Conservation (phyloP, 2,888 invertebrate species). For the Eumacrocentrus americanus region DNA sequence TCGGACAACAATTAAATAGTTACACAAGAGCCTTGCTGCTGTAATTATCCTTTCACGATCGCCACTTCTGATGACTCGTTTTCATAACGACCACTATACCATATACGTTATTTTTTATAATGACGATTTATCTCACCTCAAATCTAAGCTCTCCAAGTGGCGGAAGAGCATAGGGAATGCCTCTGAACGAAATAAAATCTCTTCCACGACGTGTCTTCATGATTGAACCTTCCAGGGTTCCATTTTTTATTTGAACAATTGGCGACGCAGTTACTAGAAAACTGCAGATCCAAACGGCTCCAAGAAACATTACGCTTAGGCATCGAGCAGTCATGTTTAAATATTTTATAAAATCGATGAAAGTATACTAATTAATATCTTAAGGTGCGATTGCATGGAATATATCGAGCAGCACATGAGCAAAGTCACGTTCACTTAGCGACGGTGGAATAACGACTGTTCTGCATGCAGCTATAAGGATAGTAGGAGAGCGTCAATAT, state of each 20-base stretch:
- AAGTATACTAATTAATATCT: background rate
- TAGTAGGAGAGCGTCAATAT: slow-evolving; percentile 12
- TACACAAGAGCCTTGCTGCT: background rate
- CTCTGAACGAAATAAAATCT: slow-evolving; percentile 67
- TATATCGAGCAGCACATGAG: background rate
- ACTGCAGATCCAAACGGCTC: background rate
- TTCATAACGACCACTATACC: too few relatives aligned
- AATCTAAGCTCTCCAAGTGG: slow-evolving; percentile 68
- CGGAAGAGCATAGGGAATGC: slow-evolving; percentile 68
- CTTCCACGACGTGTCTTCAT: slow-evolving; percentile 65
- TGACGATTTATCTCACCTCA: slow-evolving; percentile 60
- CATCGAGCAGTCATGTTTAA: background rate
- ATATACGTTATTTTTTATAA: background rate
- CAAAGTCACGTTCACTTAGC: slow-evolving; percentile 5
- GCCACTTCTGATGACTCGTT: background rate
- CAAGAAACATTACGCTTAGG: background rate
- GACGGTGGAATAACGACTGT: slow-evolving; percentile 20
- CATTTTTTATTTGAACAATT: slow-evolving; percentile 60
- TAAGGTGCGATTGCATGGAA: background rate
- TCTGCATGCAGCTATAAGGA: slow-evolving; percentile 1
- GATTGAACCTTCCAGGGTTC: slow-evolving; percentile 64
- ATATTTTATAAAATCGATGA: too few relatives aligned
- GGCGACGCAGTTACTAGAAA: slow-evolving; percentile 32
- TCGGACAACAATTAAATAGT: too few relatives aligned
- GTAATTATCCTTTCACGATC: background rate